phyloP scores from a whole-genome alignment of 2,888 invertebrate genomes.

The Adela reaumurella region DNA sequence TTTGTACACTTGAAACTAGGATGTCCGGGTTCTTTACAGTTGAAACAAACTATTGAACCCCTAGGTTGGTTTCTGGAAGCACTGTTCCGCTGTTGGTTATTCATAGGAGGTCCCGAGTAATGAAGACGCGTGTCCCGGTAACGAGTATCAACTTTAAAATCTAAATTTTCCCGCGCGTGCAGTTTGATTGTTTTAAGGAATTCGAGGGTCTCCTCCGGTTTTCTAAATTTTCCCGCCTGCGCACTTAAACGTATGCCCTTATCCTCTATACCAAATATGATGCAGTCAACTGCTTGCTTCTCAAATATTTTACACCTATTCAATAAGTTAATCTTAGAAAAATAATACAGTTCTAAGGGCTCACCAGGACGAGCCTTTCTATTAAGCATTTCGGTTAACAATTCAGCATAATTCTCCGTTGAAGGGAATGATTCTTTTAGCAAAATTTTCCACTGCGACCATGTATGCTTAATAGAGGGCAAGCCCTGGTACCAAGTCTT shows the following conservation, averaged over 20 bases:
- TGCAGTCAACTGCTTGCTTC: neutral
- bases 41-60: too few relatives aligned
- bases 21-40: too few relatives aligned
- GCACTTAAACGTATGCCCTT: neutral
- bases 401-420: conserved; percentile 9
- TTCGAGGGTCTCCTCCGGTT: neutral
- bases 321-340: conserved; percentile 7
- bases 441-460: conserved; percentile 13
- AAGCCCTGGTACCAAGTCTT: too few relatives aligned
- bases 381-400: conserved; percentile 14
- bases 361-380: conserved; percentile 9
- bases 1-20: too few relatives aligned
- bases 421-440: conserved; percentile 13
- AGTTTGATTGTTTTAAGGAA: neutral
- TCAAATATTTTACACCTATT: neutral
- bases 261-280: neutral
- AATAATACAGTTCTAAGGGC: conserved; percentile 11
- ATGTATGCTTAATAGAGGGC: conserved; percentile 11
- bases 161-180: neutral
- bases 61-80: too few relatives aligned
- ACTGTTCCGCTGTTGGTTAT: too few relatives aligned
- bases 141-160: neutral
- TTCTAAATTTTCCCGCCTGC: neutral
- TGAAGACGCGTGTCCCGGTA: too few relatives aligned
- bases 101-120: too few relatives aligned